Evolutionary conservation across 2,888 invertebrate species (phyloP), one percentile per base, ranked within the genome.

Genomic region (Drosophila maculinotata): DNA sequence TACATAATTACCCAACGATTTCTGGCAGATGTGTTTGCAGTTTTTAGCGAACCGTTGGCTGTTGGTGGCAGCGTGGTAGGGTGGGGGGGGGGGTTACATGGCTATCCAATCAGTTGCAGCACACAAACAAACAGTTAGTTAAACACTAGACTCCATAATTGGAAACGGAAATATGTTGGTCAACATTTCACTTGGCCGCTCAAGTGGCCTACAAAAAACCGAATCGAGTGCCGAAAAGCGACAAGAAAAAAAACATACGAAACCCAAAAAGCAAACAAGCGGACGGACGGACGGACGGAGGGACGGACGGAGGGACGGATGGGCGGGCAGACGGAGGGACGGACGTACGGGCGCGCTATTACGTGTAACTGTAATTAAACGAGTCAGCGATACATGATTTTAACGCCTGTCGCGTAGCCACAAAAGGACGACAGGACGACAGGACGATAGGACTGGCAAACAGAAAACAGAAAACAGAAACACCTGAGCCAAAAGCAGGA

Each of bases 381-480:
- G 87, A 83, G 82, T 83, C 87, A 83, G 82, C 87, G 82, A 86
- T 81, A 81, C 84, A 86, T 86, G 81, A 83, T 81, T 81, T 81
- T 86, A 86, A 81, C 81, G 87, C 81, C 81, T 81, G 81, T 81
- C 87, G 83, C 52, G 67, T 65, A 76, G 76, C 65, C 82, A 49
- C 60, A 33, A 60, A 47, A 49, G 62, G 44, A 39, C 51, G 31
- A 31, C 14, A 49, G 56, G 47, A 49, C 31, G 31, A 57, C 9
- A 9, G 49, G 42, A 52, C 57, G 38, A 31, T 17, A 14, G 15
- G 15, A 36, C 10, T 15, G 20, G 4, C 20, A 5, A 33, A 10
- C 35, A 3, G 35, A 35, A 12, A 36, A 45, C 49, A 26, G 20
- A 20, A 20, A 20, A 2, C 14, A 44, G 54, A 57, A 54, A 72